Conservation (phyloP, 2,888 invertebrate species). For the Cryptophagus acutangulus region DNA sequence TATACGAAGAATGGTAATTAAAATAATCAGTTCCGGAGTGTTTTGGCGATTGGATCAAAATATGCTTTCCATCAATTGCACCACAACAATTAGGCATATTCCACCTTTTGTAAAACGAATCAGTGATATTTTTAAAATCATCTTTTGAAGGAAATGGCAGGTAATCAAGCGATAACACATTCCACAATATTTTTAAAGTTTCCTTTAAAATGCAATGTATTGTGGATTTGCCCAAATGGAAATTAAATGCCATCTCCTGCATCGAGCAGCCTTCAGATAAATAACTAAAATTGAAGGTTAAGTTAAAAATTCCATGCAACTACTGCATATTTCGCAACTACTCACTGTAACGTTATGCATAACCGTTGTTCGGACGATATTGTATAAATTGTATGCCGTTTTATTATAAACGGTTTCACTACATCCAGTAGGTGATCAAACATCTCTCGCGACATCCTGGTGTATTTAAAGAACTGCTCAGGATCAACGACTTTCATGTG, state of each 20-base stretch:
- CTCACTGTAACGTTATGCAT: too few species aligned
- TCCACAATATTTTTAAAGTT: constrained; percentile 29
- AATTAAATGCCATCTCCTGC: constrained; percentile 20
- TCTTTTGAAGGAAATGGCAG: constrained; percentile 10
- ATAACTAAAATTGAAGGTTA: too few species aligned
- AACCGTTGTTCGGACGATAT: too few species aligned
- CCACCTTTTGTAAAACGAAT: constrained; percentile 18
- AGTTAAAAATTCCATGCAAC: too few species aligned
- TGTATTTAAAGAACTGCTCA: too few species aligned
- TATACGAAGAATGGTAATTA: too few species aligned
- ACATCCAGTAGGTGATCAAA: too few species aligned
- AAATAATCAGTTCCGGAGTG: constrained; percentile 30
- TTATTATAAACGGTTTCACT: too few species aligned
- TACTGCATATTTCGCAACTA: too few species aligned
- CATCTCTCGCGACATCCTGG: too few species aligned
- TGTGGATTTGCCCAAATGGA: constrained; percentile 30
- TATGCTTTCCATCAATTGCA: constrained; percentile 34
- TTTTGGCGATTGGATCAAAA: constrained; percentile 27
- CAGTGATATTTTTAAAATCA: constrained; percentile 9
- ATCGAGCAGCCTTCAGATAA: constrained; percentile 22
- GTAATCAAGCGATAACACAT: constrained; percentile 11
- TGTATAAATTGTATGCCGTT: too few species aligned
- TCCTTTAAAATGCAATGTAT: constrained; percentile 26
- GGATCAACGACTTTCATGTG: too few species aligned
- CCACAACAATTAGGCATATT: constrained; percentile 30